phyloP scores from a whole-genome alignment of 2,113 vertebrate species.

The Ondatra zibethicus region DNA sequence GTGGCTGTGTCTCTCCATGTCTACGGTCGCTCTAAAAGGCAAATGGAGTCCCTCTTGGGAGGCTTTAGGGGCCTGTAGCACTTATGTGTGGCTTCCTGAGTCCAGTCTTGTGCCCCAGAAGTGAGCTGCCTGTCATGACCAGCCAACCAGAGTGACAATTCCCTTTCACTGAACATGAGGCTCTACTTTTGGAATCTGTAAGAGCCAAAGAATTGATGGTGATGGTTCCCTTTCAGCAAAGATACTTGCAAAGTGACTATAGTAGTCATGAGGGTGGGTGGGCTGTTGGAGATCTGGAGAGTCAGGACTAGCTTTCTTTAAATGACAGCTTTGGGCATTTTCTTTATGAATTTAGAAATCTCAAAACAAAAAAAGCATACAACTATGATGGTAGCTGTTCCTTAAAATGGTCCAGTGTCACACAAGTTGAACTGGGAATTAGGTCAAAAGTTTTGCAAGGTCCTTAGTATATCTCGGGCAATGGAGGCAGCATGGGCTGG shows the following conservation, averaged over 20 bases:
- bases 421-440: neutral
- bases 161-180: neutral
- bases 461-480: neutral
- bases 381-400: constrained; percentile 11
- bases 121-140: neutral
- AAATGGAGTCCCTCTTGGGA: neutral
- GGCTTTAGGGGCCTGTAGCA: neutral
- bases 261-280: neutral
- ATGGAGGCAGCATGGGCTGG: neutral
- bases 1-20: neutral
- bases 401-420: neutral
- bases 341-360: constrained; percentile 50
- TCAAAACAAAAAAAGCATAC: constrained; percentile 27
- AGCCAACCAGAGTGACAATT: neutral
- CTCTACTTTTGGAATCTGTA: neutral
- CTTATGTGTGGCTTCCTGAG: neutral
- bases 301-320: neutral
- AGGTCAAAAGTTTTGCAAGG: neutral
- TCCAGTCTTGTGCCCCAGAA: neutral
- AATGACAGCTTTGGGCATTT: constrained; percentile 58
- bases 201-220: neutral
- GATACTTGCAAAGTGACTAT: neutral
- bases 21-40: neutral
- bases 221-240: constrained; percentile 10
- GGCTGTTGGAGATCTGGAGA: neutral